Evolutionary conservation across 2,797 vertebrate species (phyloP).

Genomic region (Tenualosa thibaudeaui): DNA sequence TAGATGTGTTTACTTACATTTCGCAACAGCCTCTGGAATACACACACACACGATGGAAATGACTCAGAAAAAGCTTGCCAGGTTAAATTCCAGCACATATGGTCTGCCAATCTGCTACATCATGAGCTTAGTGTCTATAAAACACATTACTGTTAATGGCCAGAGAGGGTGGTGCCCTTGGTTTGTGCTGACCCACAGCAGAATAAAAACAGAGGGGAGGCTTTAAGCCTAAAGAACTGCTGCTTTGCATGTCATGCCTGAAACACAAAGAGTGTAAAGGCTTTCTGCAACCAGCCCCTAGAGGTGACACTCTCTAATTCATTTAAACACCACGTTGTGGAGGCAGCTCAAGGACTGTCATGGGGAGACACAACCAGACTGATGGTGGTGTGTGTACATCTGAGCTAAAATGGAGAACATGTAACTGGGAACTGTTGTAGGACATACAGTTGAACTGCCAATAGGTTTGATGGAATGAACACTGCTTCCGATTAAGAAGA

Average conservation of each 20-base stretch:
- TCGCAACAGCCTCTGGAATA: background rate
- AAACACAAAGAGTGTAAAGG: background rate
- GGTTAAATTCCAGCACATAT: conserved; percentile 8
- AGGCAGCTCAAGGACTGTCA: background rate
- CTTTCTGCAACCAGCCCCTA: background rate
- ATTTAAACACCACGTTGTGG: background rate
- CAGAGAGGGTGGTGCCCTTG: background rate
- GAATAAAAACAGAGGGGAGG: background rate
- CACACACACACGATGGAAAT: background rate
- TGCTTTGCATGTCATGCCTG: background rate
- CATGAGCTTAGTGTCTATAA: background rate
- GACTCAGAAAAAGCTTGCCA: background rate
- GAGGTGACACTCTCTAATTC: background rate
- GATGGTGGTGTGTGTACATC: background rate
- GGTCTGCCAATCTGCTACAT: background rate
- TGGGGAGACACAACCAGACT: background rate
- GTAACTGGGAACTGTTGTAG: background rate
- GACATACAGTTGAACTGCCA: background rate
- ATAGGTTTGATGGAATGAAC: background rate
- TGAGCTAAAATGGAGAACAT: background rate
- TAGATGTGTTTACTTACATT: background rate
- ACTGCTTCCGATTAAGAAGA: background rate
- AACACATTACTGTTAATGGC: conserved; percentile 9
- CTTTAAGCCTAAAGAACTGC: background rate
- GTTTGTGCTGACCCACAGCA: conserved; percentile 21